Base-by-base conservation (phyloP, 53 echinoderm and acorn worm genomes). In the Holothuria leucospilota region DNA sequence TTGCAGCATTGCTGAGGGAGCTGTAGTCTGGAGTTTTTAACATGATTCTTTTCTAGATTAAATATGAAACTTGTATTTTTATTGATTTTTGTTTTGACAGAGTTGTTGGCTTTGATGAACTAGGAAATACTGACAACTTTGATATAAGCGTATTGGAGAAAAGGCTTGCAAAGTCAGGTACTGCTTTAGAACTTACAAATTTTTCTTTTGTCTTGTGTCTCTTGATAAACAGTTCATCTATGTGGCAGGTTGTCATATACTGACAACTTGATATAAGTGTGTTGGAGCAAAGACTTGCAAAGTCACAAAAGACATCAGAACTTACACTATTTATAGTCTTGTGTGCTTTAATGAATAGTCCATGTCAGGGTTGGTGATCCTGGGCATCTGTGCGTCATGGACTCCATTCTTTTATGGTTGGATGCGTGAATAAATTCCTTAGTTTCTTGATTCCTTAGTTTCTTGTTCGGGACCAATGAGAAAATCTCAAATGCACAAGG, bases 121-220 rank as follows among this genome's bases (percentile, higher is more conserved):
- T 96, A 25, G 96, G 94, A 63, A 96, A 95, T 71, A 87, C 91
- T 51, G 94, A 94, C 71, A 82, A 85, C 24, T 95, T 96, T 84
- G 77, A 88, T 4, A 95, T 93, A 86, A 89, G 89, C 30, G 78
- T 85, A 10, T 81, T 96, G 52, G 96, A 96, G 59, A 96, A 79
- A 60, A 89, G 96, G 89, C 78, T 96, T 85, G 94, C 96, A 41
- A 93, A 93, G 89, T 93, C 91, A 84, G 96, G 96, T 96, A n/a
- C 86, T 83, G 9, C 23, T 39, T 86, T 20, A 84, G n/a, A 63
- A 14, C 21, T 38, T 12, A 23, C 14, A 1, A 5, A 7, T 21
- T 21, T 0, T 40, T 34, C 5, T 73, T 5, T 86, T 71, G 13
- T 56, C 18, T 86, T 34, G 34, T 34, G 34, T 2, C 34, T 34